Evolutionary conservation across 2,113 vertebrate species (phyloP).

Genomic region (Pteruthius melanotis): DNA sequence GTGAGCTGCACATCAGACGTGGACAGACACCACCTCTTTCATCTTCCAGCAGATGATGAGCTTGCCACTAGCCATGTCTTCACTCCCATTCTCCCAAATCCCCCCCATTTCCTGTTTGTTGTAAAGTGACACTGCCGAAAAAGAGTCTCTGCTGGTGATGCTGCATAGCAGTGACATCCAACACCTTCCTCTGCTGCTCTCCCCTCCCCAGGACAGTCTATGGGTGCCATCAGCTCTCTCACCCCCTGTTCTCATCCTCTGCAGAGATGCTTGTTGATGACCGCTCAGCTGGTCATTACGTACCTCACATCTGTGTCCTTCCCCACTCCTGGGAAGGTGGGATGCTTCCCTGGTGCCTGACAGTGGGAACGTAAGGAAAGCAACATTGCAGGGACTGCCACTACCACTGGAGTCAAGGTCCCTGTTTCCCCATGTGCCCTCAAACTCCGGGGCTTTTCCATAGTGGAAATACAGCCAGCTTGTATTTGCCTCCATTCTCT

Average conservation of each 20-base stretch:
- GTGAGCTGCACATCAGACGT: background rate
- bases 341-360: background rate
- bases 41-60: background rate
- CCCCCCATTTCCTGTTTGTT: background rate
- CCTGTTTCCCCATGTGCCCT: background rate
- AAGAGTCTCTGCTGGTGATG: background rate
- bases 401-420: background rate
- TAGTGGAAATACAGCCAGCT: background rate
- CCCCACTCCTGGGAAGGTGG: accelerated
- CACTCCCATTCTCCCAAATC: background rate
- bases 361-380: background rate
- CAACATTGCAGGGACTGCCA: background rate
- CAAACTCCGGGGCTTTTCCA: background rate
- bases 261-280: background rate
- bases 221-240: background rate
- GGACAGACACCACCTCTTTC: background rate
- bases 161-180: background rate
- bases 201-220: accelerated
- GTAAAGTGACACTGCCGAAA: background rate
- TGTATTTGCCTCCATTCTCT: background rate
- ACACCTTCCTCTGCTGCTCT: background rate
- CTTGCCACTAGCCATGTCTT: background rate
- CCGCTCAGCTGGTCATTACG: background rate
- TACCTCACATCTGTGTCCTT: background rate
- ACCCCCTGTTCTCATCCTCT: background rate